Base-by-base conservation (phyloP, 2,888 invertebrate species). In the Brachynemurus nebulosus region DNA sequence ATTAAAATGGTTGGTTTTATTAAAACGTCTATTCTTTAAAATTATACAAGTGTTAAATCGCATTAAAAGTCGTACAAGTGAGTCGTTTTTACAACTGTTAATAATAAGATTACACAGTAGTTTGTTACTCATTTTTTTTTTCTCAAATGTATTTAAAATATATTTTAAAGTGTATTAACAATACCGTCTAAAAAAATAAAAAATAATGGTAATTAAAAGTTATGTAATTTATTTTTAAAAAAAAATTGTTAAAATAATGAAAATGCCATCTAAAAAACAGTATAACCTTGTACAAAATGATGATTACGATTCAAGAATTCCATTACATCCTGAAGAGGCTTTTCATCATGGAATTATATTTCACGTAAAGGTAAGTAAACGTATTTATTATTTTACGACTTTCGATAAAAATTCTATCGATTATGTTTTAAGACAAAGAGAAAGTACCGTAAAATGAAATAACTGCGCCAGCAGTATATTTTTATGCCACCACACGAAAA, bases 271-370 rank as follows among this genome's bases (percentile, higher is more conserved):
- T 59, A 86, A 84, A 66, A 85, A 84, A 65, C 80, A 80, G 59
- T 96, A 96, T 72, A 88, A 95, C 68, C 75, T 93, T 68, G 95
- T 97, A 59, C 86, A 89, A 56, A 89, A 90, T 65, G 96, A 96
- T 67, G 93, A 95, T 60, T 91, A 86, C 66, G 96, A 97, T 66
- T 84, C 88, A 50, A 76, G 92, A 61, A 90, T 96, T 60, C 95
- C 96, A n/a, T 70, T 96, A 53, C 92, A 96, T 67, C 85, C 92
- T 48, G 97, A 97, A 53, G 92, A 95, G 68, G 95, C 95, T 50
- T 97, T 96, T 70, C 84, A 90, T 55, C 89, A 90, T 64, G 97
- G 97, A 56, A 95, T 97, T 65, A 80, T 85, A 57, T 97, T 96
- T 71, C 88, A 91, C 68, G 95, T 92, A 55, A 96, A 96, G 89